Evolutionary conservation across 1,140 invertebrate species (phyloP), one percentile per base, ranked within the genome.

Genomic region (Araneus ventricosus): DNA sequence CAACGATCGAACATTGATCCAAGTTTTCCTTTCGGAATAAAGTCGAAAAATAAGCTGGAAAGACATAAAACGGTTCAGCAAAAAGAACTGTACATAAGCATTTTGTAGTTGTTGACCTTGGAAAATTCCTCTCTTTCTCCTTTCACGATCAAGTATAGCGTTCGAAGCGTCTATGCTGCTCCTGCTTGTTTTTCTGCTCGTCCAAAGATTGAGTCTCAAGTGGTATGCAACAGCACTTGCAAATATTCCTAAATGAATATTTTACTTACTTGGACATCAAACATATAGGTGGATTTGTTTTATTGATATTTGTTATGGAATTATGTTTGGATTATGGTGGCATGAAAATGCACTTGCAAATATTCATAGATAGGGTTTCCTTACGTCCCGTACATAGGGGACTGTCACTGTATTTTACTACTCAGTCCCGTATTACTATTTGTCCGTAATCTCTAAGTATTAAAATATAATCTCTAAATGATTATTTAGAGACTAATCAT

Each of bases 11-110:
- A 52, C 67, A 89, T 89, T 79, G 88, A 79, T 89, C 70, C 10
- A 22, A 17, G n/a, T 34, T 34, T 14, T 86, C 14, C 52, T 86
- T 63, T 20, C 17, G 67, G 45, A 57, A 89, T 89, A 89, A 89
- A 89, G 63, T 89, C 88, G 37, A 88, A 79, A 79, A 80, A 89
- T 89, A 89, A 45, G 88, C 88, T 79, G 88, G 88, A 67, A 89
- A 79, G 67, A 79, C 88, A 79, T 89, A 89, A 89, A 89, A 89
- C 67, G 88, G 41, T 59, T 57, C 41, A 79, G n/a, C 79, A 45
- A 90, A 79, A 91, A 91, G 52, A 82, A 41, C 24, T 45, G 27
- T 80, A 90, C n/a, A 75, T 82, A 91, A 84, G 57, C 22, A 24
- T 91, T 91, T 91, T 22, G 52, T 84, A 61, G 30, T 67, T 91